Evolutionary conservation across 2,888 invertebrate species (phyloP).

Genomic region (Pedicia rivosa): DNA sequence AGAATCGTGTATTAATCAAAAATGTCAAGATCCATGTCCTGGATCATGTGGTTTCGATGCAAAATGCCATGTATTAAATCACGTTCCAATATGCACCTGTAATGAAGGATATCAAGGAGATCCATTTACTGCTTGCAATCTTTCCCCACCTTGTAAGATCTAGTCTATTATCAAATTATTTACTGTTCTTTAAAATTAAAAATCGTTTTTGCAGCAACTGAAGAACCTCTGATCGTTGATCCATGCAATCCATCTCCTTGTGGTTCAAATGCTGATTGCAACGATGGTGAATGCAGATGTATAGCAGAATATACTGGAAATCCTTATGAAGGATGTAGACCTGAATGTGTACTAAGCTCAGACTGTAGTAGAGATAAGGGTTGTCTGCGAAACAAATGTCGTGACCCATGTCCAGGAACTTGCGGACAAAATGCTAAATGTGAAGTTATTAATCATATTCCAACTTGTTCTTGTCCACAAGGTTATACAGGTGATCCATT

Average conservation of each 20-base stretch:
- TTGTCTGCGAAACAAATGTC: conserved; percentile 53
- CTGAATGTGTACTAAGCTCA: conserved; percentile 57
- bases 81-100: conserved; percentile 67
- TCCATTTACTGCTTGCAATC: conserved; percentile 57
- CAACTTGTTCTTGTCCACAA: conserved; percentile 53
- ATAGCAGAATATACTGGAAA: conserved; percentile 53
- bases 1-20: conserved; percentile 59
- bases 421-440: conserved; percentile 57
- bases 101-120: conserved; percentile 59
- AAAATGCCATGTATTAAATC: conserved; percentile 60
- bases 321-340: conserved; percentile 48
- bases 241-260: conserved; percentile 60
- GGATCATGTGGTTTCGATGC: conserved; percentile 71
- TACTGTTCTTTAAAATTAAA: conserved; percentile 7
- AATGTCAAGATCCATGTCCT: conserved; percentile 67
- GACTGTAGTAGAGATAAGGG: conserved; percentile 52
- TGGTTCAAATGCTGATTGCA: conserved; percentile 55
- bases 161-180: background rate
- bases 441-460: conserved; percentile 56
- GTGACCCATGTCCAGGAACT: conserved; percentile 58
- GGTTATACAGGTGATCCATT: conserved; percentile 58
- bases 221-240: conserved; percentile 30
- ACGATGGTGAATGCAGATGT: conserved; percentile 54
- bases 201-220: conserved; percentile 24
- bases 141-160: conserved; percentile 31